Evolutionary conservation across 2,888 invertebrate genomes (phyloP).

Genomic region (Cantharis lateralis): DNA sequence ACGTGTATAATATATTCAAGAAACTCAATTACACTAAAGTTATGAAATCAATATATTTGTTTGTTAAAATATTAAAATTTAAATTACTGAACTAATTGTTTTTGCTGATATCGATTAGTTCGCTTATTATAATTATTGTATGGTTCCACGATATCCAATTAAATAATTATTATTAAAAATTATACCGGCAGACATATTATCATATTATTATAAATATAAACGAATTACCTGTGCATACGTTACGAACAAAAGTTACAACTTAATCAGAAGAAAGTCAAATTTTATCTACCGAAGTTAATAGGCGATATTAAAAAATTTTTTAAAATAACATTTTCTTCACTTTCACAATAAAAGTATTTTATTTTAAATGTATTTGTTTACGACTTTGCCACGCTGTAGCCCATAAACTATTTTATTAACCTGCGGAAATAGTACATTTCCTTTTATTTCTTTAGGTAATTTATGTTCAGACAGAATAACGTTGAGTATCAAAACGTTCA

Average conservation of each 20-base stretch:
- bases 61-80: constrained; percentile 1
- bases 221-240: not conserved
- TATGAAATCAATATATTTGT: constrained; percentile 1
- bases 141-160: not conserved
- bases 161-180: not conserved
- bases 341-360: constrained; percentile 28
- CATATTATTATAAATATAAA: not conserved
- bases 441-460: constrained; percentile 28
- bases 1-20: not conserved
- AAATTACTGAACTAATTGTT: not conserved
- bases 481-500: constrained; percentile 1
- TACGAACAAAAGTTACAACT: not conserved
- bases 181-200: not conserved
- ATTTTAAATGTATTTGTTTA: constrained; percentile 31
- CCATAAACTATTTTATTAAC: constrained; percentile 31
- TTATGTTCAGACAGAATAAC: constrained; percentile 23
- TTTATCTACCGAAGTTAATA: not conserved
- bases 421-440: constrained; percentile 28
- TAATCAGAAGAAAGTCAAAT: not conserved
- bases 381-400: constrained; percentile 27
- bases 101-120: constrained; percentile 1
- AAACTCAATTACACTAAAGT: not conserved
- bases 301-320: not conserved
- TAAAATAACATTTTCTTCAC: constrained; percentile 24
- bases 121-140: not conserved